phyloP scores from a whole-genome alignment of 37 sponge, comb jelly and placozoan genomes.

The Spongilla lacustris region DNA sequence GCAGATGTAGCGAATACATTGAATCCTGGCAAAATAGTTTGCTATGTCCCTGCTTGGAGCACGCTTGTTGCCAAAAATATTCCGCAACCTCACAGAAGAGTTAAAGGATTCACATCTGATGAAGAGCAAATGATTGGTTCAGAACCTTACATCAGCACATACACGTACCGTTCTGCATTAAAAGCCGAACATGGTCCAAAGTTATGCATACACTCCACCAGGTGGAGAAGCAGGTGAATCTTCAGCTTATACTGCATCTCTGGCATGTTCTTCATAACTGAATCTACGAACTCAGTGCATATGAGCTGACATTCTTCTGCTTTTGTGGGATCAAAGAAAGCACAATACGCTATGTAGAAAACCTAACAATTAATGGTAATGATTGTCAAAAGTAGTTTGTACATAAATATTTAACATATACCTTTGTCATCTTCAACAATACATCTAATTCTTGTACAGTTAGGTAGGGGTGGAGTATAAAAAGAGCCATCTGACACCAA shows the following conservation, averaged over 20 bases:
- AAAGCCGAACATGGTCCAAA: slow-evolving; percentile 33
- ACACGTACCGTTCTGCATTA: slow-evolving; percentile 39
- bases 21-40: slow-evolving; percentile 2
- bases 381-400: neutral
- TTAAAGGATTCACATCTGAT: slow-evolving; percentile 13
- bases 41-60: slow-evolving; percentile 60
- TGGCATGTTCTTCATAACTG: neutral
- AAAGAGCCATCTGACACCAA: slow-evolving; percentile 32
- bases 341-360: slow-evolving; percentile 24
- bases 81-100: neutral
- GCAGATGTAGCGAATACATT: slow-evolving; percentile 18
- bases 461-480: slow-evolving; percentile 17
- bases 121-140: neutral
- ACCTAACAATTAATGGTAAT: slow-evolving; percentile 5
- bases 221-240: slow-evolving; percentile 38
- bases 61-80: slow-evolving; percentile 13
- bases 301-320: neutral
- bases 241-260: slow-evolving; percentile 26
- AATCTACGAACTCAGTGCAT: slow-evolving; percentile 24
- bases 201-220: slow-evolving; percentile 24
- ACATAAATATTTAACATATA: neutral
- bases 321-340: neutral
- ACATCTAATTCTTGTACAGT: neutral
- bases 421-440: slow-evolving; percentile 1
- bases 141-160: neutral